Percentiles rank a stretch among this genome's conserved stretches.
These are phyloP conservation scores for Meandrina meandrites DNA, from an alignment of 92 coral and sea anemone species.

Conservation along the genomic window DNA sequence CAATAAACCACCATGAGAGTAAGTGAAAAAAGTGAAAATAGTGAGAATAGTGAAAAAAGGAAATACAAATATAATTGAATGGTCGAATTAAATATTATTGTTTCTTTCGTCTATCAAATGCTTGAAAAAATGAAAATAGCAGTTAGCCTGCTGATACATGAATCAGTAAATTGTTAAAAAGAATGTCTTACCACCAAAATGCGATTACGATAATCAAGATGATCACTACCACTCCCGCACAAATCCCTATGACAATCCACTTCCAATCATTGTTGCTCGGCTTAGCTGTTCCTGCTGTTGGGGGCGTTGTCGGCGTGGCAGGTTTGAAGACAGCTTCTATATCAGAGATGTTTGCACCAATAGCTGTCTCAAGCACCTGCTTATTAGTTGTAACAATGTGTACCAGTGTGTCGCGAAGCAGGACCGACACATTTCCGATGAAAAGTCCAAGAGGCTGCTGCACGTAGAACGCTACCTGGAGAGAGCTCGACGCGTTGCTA, in stretches of 20 bases:
- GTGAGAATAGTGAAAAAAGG: too few relatives aligned
- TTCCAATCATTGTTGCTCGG: conserved; percentile 7
- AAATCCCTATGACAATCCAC: conserved; percentile 19
- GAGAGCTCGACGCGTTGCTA: background rate
- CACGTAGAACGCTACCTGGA: conserved; percentile 31
- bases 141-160: too few relatives aligned
- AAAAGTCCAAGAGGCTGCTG: conserved; percentile 32
- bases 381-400: background rate
- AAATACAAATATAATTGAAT: too few relatives aligned
- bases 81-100: too few relatives aligned
- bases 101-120: too few relatives aligned
- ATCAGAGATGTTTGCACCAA: conserved; percentile 4
- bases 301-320: background rate
- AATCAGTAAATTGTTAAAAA: too few relatives aligned
- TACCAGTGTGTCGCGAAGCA: background rate
- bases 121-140: too few relatives aligned
- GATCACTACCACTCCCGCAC: conserved; percentile 6
- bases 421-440: conserved; percentile 20
- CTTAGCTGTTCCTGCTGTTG: background rate
- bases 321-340: background rate
- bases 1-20: too few relatives aligned
- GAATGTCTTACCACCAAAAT: background rate
- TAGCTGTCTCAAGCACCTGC: background rate
- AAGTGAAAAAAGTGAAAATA: too few relatives aligned
- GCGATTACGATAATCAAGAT: background rate